phyloP scores from a whole-genome alignment of 2,113 vertebrate species.

The Elgaria multicarinata region DNA sequence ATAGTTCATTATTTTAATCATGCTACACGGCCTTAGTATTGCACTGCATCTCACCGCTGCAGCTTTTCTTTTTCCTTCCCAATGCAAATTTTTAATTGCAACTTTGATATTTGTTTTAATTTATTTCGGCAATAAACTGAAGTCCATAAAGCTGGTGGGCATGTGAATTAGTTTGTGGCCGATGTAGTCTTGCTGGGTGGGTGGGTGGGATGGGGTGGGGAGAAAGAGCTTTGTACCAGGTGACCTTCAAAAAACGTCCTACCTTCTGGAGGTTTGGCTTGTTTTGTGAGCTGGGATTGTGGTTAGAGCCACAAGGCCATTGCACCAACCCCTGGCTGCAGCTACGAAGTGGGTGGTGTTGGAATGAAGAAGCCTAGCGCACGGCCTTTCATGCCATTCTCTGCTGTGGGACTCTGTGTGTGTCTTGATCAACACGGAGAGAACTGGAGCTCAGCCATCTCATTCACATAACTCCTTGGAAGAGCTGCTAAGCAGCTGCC shows the following conservation, averaged over 20 bases:
- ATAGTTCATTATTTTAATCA: not conserved
- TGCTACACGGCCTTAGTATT: not conserved
- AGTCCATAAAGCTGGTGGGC: not conserved
- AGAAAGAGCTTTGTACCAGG: not conserved
- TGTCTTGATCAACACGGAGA: not conserved
- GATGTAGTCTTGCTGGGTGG: not conserved
- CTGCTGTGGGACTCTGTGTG: not conserved
- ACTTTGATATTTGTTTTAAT: not conserved
- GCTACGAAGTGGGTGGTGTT: not conserved
- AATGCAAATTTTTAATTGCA: not conserved
- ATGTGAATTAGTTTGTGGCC: not conserved
- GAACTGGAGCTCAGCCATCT: constrained; percentile 1
- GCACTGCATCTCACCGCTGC: not conserved
- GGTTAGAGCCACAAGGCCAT: not conserved
- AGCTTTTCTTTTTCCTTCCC: not conserved
- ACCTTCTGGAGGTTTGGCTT: not conserved
- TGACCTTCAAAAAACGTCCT: not conserved
- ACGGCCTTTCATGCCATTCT: not conserved
- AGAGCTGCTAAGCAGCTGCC: constrained; percentile 17
- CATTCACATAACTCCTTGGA: not conserved
- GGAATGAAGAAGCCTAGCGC: not conserved
- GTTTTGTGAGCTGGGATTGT: not conserved
- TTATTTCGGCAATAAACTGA: not conserved
- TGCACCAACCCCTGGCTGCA: not conserved
- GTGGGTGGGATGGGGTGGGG: not conserved